These are phyloP conservation scores for Lampris incognitus DNA, from an alignment of 2,113 vertebrate species.

Conservation along the genomic window DNA sequence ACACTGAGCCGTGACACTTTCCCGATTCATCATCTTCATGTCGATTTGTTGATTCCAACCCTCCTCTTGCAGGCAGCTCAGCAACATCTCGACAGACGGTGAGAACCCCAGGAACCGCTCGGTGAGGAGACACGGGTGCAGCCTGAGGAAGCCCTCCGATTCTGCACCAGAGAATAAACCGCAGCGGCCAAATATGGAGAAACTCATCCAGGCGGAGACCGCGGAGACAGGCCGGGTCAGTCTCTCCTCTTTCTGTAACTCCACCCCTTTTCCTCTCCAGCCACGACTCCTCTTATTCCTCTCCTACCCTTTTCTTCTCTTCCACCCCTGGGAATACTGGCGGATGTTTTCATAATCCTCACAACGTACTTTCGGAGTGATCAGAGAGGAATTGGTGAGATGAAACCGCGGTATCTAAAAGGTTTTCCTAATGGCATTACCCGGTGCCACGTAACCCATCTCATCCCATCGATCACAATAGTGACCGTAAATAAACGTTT, in stretches of 20 bases:
- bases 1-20: too few relatives aligned
- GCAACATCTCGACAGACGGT: conserved; percentile 88
- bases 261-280: background rate
- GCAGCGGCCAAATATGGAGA: conserved; percentile 62
- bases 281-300: background rate
- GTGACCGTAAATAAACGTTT: too few relatives aligned
- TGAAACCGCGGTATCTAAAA: too few relatives aligned
- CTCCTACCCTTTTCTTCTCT: background rate
- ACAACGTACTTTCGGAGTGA: too few relatives aligned
- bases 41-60: too few relatives aligned
- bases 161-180: conserved; percentile 68
- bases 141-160: conserved; percentile 82
- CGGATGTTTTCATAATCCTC: too few relatives aligned
- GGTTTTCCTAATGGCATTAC: too few relatives aligned
- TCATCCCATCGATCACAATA: too few relatives aligned
- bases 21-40: too few relatives aligned
- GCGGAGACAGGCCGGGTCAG: conserved; percentile 88
- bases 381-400: too few relatives aligned
- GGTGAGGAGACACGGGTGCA: conserved; percentile 75
- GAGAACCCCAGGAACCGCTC: conserved; percentile 84
- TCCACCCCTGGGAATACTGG: background rate
- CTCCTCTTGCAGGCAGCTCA: conserved; percentile 86
- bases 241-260: background rate
- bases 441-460: too few relatives aligned
- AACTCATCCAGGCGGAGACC: conserved; percentile 89